Conservation (phyloP, 2,888 invertebrate species). For the Escarpia spicata region DNA sequence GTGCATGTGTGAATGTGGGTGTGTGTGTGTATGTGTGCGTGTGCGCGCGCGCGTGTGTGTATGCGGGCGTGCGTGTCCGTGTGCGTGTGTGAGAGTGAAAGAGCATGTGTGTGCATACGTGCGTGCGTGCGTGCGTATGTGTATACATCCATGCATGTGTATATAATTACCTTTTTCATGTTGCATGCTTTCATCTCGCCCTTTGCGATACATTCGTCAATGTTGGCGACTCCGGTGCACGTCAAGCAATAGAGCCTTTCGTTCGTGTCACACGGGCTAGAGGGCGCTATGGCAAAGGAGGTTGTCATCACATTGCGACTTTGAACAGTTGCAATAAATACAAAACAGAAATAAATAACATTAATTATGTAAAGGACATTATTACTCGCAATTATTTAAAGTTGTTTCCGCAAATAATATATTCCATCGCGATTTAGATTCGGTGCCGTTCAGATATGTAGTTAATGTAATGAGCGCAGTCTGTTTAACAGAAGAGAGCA, state of each 20-base stretch:
- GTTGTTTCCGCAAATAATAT: no score
- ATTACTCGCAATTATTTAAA: neutral
- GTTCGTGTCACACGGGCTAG: neutral
- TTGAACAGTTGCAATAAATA: neutral
- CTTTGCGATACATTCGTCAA: neutral
- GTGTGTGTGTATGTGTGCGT: no score
- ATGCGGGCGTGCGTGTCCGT: no score
- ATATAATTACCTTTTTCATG: neutral
- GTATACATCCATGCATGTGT: neutral
- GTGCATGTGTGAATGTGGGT: no score
- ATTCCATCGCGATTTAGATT: no score
- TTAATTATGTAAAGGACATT: neutral
- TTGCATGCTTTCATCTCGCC: constrained; percentile 20
- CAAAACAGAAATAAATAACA: neutral
- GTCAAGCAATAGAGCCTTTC: constrained; percentile 21
- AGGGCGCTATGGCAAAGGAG: neutral
- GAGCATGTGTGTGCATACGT: neutral
- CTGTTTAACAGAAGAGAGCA: no score
- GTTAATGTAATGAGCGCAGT: no score
- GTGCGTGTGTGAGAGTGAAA: no score
- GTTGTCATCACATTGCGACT: neutral
- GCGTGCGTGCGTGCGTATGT: neutral
- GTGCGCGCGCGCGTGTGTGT: no score
- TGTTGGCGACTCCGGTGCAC: constrained; percentile 20
- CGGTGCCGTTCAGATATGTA: no score